Evolutionary conservation across 2,888 invertebrate genomes (phyloP).

Genomic region (Epiblema foenella): DNA sequence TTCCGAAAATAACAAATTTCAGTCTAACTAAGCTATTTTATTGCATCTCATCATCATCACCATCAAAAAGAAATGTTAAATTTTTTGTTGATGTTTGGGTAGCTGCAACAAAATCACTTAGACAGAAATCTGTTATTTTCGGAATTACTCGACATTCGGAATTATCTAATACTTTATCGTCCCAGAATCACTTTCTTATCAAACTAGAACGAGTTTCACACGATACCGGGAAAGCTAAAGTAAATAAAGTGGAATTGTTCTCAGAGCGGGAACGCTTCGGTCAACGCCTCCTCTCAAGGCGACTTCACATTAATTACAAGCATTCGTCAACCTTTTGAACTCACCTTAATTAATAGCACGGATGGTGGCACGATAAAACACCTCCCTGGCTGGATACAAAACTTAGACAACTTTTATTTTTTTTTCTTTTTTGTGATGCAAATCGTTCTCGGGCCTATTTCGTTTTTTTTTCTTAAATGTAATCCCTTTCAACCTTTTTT

Average conservation of each 20-base stretch:
- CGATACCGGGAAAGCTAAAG: constrained; percentile 47
- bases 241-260: constrained; percentile 50
- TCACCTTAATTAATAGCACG: constrained; percentile 37
- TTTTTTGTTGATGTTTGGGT: no score
- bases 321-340: constrained; percentile 34
- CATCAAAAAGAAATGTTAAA: no score
- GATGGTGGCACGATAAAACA: constrained; percentile 36
- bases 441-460: neutral
- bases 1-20: no score
- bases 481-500: neutral
- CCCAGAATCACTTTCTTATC: constrained; percentile 32
- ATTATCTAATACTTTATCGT: neutral
- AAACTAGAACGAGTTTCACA: constrained; percentile 36
- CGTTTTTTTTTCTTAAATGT: neutral
- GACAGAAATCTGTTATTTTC: no score
- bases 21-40: no score
- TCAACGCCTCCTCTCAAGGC: constrained; percentile 58
- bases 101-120: no score
- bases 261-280: constrained; percentile 51
- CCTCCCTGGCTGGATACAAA: constrained; percentile 30
- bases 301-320: constrained; percentile 27
- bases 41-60: no score
- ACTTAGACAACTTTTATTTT: constrained; percentile 14
- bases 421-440: constrained; percentile 5
- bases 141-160: no score